Percentiles rank a stretch among this genome's conserved stretches.
phyloP scores from a whole-genome alignment of 2,888 invertebrate species.

The Hybos culiciformis region DNA sequence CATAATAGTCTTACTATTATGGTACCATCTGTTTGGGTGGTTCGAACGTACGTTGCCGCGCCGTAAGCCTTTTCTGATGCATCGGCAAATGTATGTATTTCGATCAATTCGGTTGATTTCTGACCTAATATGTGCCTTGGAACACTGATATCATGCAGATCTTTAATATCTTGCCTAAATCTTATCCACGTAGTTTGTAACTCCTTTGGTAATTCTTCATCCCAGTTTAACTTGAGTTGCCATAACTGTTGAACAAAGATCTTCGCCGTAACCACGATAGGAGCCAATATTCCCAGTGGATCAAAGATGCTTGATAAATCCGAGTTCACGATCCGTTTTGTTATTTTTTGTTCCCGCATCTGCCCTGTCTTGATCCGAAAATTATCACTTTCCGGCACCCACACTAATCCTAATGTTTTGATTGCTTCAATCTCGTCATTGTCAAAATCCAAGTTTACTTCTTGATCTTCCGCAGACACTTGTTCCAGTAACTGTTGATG shows the following conservation, averaged over 20 bases:
- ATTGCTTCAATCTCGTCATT: constrained; percentile 5
- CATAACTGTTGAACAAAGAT: constrained; percentile 7
- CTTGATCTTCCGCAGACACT: constrained; percentile 7
- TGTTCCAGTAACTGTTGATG: constrained; percentile 1
- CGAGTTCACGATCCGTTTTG: constrained; percentile 3
- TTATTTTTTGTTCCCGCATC: too few species aligned
- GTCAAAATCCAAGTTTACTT: constrained; percentile 2
- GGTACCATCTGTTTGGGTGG: not conserved
- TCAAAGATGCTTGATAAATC: constrained; percentile 7
- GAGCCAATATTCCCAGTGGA: constrained; percentile 7
- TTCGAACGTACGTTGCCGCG: constrained; percentile 3
- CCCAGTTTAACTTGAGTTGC: not conserved
- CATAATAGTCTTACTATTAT: constrained; percentile 1
- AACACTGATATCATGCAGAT: not conserved
- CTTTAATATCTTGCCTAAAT: not conserved
- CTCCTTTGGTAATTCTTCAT: not conserved
- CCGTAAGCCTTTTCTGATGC: constrained; percentile 5
- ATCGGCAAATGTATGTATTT: constrained; percentile 6
- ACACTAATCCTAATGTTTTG: constrained; percentile 10
- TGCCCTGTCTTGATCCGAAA: constrained; percentile 5
- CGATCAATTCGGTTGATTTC: not conserved
- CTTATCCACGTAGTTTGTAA: not conserved
- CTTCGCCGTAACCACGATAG: constrained; percentile 2
- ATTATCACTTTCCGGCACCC: constrained; percentile 5
- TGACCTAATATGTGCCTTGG: not conserved